Evolutionary conservation across 2,113 vertebrate species (phyloP).

Genomic region (Argyrosomus japonicus): DNA sequence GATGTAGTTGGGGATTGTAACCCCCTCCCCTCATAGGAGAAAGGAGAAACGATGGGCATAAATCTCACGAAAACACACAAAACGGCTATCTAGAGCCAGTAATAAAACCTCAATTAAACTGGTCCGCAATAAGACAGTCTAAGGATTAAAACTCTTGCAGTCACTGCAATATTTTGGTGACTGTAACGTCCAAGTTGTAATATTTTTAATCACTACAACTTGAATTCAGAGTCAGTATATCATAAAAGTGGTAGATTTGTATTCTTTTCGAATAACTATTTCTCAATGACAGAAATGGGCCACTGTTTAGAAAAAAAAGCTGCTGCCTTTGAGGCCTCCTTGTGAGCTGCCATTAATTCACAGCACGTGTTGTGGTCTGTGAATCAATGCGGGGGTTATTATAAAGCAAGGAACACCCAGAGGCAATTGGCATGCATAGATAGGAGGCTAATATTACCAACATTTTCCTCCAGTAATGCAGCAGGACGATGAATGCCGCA

Average conservation of each 20-base stretch:
- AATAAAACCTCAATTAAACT: too few species aligned
- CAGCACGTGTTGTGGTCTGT: slow-evolving; percentile 22
- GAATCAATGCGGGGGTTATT: slow-evolving; percentile 58
- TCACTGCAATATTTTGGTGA: background rate
- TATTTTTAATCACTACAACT: background rate
- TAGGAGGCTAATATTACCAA: slow-evolving; percentile 50
- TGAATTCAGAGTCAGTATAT: background rate
- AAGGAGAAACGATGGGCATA: too few species aligned
- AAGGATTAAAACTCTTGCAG: background rate
- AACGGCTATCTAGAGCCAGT: too few species aligned
- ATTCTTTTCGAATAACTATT: background rate
- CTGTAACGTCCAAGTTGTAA: background rate
- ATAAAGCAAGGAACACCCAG: slow-evolving; percentile 44
- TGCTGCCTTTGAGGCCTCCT: slow-evolving; percentile 32
- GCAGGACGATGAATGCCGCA: slow-evolving; percentile 1
- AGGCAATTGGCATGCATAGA: slow-evolving; percentile 43
- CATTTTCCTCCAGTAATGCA: slow-evolving; percentile 47
- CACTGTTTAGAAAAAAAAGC: background rate
- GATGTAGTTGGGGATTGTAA: too few species aligned
- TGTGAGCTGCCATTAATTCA: slow-evolving; percentile 43
- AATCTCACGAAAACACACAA: too few species aligned
- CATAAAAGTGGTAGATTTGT: background rate
- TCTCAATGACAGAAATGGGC: background rate
- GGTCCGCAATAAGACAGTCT: background rate
- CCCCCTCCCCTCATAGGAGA: too few species aligned